Evolutionary conservation across 2,797 vertebrate species (phyloP).

Genomic region (Siniperca obscura): DNA sequence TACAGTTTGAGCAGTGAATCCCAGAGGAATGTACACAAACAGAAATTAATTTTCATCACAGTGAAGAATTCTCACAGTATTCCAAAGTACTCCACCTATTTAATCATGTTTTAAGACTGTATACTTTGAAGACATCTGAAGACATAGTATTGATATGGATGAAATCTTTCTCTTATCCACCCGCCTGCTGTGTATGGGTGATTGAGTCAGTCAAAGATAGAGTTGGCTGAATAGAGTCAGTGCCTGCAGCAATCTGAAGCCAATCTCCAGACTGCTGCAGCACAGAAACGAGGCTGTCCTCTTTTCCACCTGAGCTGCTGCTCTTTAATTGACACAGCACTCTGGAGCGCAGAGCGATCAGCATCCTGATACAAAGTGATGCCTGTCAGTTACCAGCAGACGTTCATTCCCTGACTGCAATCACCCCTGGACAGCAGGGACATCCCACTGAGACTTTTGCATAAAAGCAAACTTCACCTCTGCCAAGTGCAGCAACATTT

Average conservation of each 20-base stretch:
- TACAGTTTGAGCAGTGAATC: conserved; percentile 10
- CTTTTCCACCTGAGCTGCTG: conserved; percentile 60
- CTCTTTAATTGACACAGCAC: conserved; percentile 72
- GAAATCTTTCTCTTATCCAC: conserved; percentile 60
- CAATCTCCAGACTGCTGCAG: conserved; percentile 70
- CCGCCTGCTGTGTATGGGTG: conserved; percentile 51
- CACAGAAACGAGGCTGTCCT: conserved; percentile 70
- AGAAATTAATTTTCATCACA: conserved; percentile 17
- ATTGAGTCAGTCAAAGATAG: conserved; percentile 61
- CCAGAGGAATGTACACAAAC: conserved; percentile 16
- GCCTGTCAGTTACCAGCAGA: conserved; percentile 71
- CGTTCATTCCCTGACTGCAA: conserved; percentile 42
- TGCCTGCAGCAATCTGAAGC: conserved; percentile 71
- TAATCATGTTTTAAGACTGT: conserved; percentile 43
- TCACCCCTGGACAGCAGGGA: conserved; percentile 36
- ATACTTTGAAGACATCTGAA: conserved; percentile 53
- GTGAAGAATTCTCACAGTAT: conserved; percentile 16
- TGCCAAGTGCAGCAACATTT: conserved; percentile 26
- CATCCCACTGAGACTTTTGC: conserved; percentile 19
- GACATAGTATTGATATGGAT: conserved; percentile 46
- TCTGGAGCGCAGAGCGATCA: conserved; percentile 66
- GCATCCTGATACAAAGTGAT: conserved; percentile 72
- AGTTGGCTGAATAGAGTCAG: conserved; percentile 59
- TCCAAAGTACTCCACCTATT: conserved; percentile 29
- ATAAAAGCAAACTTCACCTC: conserved; percentile 28